Conservation (phyloP, 1,140 invertebrate species). For the Hyphantria cunea region DNA sequence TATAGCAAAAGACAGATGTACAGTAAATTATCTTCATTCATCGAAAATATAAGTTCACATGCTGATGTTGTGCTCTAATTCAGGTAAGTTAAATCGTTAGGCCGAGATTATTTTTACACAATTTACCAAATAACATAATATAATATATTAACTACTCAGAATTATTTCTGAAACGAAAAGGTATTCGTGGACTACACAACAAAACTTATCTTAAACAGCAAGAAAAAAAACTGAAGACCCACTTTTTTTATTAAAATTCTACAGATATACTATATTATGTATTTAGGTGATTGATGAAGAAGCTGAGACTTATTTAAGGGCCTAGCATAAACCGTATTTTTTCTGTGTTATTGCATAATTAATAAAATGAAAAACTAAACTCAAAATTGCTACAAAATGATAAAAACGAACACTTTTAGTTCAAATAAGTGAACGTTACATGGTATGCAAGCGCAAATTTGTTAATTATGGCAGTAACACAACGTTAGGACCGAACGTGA, state of each 20-base stretch:
- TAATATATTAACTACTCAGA: too few species aligned
- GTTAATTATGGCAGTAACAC: constrained; percentile 63
- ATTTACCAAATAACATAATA: too few species aligned
- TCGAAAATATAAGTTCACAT: too few species aligned
- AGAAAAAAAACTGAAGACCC: not conserved
- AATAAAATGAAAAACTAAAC: not conserved
- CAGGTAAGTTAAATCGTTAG: too few species aligned
- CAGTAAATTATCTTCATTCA: too few species aligned
- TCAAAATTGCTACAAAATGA: not conserved
- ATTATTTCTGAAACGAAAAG: too few species aligned
- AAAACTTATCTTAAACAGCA: too few species aligned
- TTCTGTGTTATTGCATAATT: not conserved
- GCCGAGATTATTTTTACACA: too few species aligned
- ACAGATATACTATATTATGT: not conserved
- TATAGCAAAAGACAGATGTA: too few species aligned
- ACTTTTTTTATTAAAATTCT: not conserved
- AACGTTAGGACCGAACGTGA: constrained; percentile 54
- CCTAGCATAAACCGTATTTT: not conserved
- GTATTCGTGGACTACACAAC: too few species aligned
- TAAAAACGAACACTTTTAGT: not conserved
- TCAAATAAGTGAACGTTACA: constrained; percentile 52
- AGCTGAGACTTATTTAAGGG: not conserved
- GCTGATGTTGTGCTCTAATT: too few species aligned
- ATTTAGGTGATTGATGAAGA: not conserved
- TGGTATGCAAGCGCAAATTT: constrained; percentile 55